Conservation (phyloP, 2,113 vertebrate species). For the Embiotoca jacksoni region DNA sequence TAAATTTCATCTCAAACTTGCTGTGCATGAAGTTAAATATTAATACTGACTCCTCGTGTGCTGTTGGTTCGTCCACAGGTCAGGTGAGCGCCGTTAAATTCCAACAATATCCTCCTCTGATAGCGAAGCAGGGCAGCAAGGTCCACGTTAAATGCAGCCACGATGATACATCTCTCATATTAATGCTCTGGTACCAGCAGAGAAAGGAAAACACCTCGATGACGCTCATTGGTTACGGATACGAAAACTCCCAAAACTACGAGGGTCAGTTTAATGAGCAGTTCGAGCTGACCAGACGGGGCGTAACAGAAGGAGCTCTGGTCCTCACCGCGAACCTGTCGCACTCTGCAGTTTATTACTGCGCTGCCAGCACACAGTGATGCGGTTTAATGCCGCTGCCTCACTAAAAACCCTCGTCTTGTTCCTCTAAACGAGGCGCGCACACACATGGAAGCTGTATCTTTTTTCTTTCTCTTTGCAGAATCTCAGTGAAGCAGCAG, state of each 20-base stretch:
- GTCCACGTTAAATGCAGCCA: constrained; percentile 66
- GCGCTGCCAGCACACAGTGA: constrained; percentile 77
- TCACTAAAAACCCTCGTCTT: constrained; percentile 55
- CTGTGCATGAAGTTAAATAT: accelerated
- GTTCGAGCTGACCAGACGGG: constrained; percentile 36
- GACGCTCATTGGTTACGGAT: constrained; percentile 69
- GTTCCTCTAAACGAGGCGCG: background rate
- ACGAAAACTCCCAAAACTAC: accelerated
- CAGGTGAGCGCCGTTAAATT: constrained; percentile 40
- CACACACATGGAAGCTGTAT: no score
- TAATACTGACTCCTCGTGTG: accelerated
- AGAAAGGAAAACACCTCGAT: background rate
- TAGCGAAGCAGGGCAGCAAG: background rate
- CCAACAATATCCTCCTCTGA: constrained; percentile 32
- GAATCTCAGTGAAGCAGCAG: background rate
- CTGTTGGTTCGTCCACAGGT: constrained; percentile 42
- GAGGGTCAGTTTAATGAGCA: constrained; percentile 47
- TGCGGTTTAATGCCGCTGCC: constrained; percentile 48
- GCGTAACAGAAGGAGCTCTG: constrained; percentile 39
- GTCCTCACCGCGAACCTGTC: accelerated
- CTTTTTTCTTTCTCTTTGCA: background rate
- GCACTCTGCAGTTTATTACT: constrained; percentile 80
- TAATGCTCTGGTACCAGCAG: constrained; percentile 78
- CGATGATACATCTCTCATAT: accelerated
- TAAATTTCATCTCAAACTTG: background rate